Evolutionary conservation across 2,888 invertebrate genomes (phyloP), one percentile per base, ranked within the genome.

Genomic region (Agrypnus murinus): DNA sequence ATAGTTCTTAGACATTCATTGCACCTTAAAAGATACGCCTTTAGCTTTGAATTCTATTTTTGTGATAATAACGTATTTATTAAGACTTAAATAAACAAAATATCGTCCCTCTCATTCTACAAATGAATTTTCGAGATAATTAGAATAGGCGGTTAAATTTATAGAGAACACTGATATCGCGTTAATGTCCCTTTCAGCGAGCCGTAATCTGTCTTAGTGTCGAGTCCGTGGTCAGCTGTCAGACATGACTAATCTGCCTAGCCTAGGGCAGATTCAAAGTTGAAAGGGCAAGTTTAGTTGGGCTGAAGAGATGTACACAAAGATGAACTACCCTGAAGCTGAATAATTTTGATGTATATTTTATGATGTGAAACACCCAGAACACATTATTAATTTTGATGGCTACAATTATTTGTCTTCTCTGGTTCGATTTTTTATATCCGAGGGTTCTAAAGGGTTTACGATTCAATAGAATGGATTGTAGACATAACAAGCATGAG

Each of bases 201-300:
- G 69, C 62, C 55, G 59, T 65, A 73, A 75, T 75, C 71, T 69
- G 65, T 73, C 74, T 69, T 73, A 53, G 70, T 62, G 74, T 65
- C 69, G 63, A 60, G 74, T 62, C 58, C 65, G 60, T 53, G 71
- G 74, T 64, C 68, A 68, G 60, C 66, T 70, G 70, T 74, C 74
- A 72, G 74, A 70, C 72, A 70, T 71, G 74, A 68, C 72, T 73
- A 73, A 74, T 73, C 65, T 74, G 59, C 57, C 55, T 57, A 65
- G 50, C 62, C 55, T 45, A 48, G 58, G 43, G 66, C 63, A 48
- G 46, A 69, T 64, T 64, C 63, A 57, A 65, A 65, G 50, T 69
- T 69, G 60, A 19, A 32, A 43, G 55, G 31, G 43, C 19, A 66
- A 48, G 36, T 58, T 58, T n/a, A 40, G 7, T 6, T 34, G 14